Base-by-base conservation (phyloP, 2,888 invertebrate species). In the Caenorhabditis parvicauda region DNA sequence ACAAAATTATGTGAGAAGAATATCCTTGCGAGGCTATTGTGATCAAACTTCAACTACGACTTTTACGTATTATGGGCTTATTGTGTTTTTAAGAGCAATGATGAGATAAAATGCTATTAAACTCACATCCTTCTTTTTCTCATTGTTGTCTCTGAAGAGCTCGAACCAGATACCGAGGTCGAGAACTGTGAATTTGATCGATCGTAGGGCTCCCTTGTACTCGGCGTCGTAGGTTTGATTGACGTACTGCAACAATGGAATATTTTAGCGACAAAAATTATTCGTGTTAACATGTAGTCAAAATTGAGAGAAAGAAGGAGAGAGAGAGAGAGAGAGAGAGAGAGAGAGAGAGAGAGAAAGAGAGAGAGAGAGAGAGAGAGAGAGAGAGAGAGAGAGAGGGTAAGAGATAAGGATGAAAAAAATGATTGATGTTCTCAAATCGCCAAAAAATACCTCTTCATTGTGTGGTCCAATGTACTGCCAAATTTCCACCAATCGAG, bases 91-190 rank as follows among this genome's bases (percentile, higher is more conserved):
- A n/a, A n/a, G n/a, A n/a, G n/a, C n/a, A n/a, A n/a, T n/a, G n/a
- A n/a, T n/a, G n/a, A n/a, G n/a, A n/a, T n/a, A n/a, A n/a, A n/a
- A n/a, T n/a, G n/a, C n/a, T n/a, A n/a, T n/a, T n/a, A n/a, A 17
- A 50, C 47, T 52, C 37, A 60, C 60, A 24, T 35, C 52, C 28
- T 49, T 44, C 4, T 24, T n/a, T 22, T 41, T 41, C 24, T 49
- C 53, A 14, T 53, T 48, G 32, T 63, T 56, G 19, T 46, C 43
- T n/a, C n/a, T 9, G 24, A 55, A 63, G 29, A 59, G 52, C 21
- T 65, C 65, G 27, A 59, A 60, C 69, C 69, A 69, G 2, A 64
- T 57, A 7, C 48, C 29, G 22, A 68, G 35, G 48, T 58, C 28
- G 37, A 61, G 44, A 14, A 68, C 60, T 1, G 53, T 47, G 14